Base-by-base conservation (phyloP, 2,113 vertebrate genomes). In the Garra rufa region DNA sequence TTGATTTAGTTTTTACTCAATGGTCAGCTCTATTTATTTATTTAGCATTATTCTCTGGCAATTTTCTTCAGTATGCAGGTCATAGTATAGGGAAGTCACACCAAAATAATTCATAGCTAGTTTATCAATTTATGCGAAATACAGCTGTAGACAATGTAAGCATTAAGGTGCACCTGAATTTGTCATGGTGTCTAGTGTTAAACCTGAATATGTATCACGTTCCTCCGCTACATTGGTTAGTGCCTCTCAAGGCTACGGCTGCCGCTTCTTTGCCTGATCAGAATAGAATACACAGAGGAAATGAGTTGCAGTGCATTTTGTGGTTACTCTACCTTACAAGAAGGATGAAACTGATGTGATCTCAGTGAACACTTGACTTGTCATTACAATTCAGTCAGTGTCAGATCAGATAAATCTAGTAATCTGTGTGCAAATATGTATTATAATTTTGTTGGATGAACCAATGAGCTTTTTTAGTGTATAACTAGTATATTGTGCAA, bases 21-120 rank as follows among this genome's bases (percentile, higher is more conserved):
- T 14, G 10, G 57, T 26, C n/a, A 14, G 3, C 13, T 24, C 57
- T 26, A 61, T 59, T 14, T 52, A 57, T 41, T 50, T n/a, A n/a
- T 81, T 77, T 46, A 15, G 55, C 46, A 71, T 74, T 77, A 55
- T 14, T n/a, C 65, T 71, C 86, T 26, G 50, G 24, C 17, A 44
- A 43, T 55, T 82, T 67, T 83, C 3, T 82, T 85, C 63, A 73
- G 80, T 69, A 87, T 34, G 55, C 30, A 67, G 73, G 76, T 82
- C 43, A 85, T 48, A 81, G 73, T 76, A 59, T 44, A 19, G 17
- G 57, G 46, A 69, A 82, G 73, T 83, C 83, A 82, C 59, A 28
- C 67, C 19, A 41, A 55, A 83, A 55, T 48, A 67, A 88, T 83
- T 30, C 76, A 70, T 83, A 19, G 48, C 65, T 50, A 44, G 76